phyloP scores from a whole-genome alignment of 2,888 invertebrate species.

The Hemistola chrysoprasaria region DNA sequence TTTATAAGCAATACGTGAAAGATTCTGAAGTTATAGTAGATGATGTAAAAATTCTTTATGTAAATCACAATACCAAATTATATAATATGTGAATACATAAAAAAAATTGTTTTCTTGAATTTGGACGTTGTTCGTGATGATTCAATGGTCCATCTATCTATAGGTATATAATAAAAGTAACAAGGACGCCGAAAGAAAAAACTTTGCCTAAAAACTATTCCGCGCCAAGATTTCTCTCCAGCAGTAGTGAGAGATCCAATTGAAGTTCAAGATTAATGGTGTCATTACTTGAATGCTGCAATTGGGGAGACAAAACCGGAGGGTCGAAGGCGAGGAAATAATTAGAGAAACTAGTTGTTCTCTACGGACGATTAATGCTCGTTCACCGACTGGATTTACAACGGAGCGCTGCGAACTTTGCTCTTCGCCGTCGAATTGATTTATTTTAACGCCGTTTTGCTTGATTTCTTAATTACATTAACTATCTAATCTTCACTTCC shows the following conservation, averaged over 20 bases:
- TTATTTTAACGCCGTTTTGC: conserved; percentile 11
- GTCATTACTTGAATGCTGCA: conserved; percentile 50
- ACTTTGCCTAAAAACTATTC: conserved; percentile 10
- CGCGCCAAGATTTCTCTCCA: conserved; percentile 9
- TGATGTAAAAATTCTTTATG: too few relatives aligned
- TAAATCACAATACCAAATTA: too few relatives aligned
- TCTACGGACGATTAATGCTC: conserved; percentile 65
- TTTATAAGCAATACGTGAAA: too few relatives aligned
- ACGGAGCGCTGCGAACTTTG: conserved; percentile 48
- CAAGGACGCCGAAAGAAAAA: too few relatives aligned
- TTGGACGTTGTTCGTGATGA: too few relatives aligned
- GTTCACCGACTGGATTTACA: conserved; percentile 58
- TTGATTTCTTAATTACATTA: conserved; percentile 16
- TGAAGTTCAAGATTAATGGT: conserved; percentile 50
- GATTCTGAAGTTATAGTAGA: too few relatives aligned
- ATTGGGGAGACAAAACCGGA: conserved; percentile 57
- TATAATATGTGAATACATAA: too few relatives aligned
- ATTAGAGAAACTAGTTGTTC: conserved; percentile 69
- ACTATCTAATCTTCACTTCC: too few relatives aligned
- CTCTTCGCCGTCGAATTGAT: conserved; percentile 15
- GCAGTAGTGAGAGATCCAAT: conserved; percentile 32
- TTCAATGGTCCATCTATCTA: too few relatives aligned
- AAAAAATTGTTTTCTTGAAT: too few relatives aligned
- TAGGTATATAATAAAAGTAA: too few relatives aligned
- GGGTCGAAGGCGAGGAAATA: conserved; percentile 63